Base-by-base conservation (phyloP, 2,888 invertebrate species). In the Diabrotica balteata region DNA sequence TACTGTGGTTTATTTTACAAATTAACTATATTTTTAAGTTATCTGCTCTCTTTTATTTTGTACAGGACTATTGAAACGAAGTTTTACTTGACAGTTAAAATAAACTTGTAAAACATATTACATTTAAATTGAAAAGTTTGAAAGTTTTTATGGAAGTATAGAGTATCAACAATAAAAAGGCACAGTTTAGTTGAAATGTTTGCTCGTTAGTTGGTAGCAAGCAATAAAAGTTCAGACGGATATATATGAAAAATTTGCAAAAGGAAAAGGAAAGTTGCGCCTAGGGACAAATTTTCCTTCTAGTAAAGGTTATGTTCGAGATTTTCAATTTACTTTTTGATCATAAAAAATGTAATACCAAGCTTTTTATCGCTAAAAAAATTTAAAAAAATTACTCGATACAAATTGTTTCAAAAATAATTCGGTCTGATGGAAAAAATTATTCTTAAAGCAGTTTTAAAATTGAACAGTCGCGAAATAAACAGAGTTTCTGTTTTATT, bases 241-340 rank as follows among this genome's bases (percentile, higher is more conserved):
- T 63, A 51, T 57, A 49, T 63, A 64, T 59, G 62, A 62, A 68
- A 61, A 68, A 64, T 65, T 65, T 65, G 43, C 47, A 65, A 49
- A 59, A 55, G 51, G 50, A 65, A 54, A 59, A 43, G 51, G 55
- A 57, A 53, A 68, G 59, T 51, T 58, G 64, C 57, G 68, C 57
- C 65, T 52, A 17, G 68, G 68, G 68, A 68, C 60, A 47, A 60
- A 57, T 68, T 65, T 59, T 57, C 61, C 51, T 61, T 47, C 22
- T 58, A 46, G 58, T 53, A 44, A 53, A 67, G 62, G 66, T 58
- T 52, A 62, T 58, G 66, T 67, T 61, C 52, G 44, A 32, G 61
- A 67, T 67, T 67, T 67, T 63, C 63, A 63, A 63, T 63, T 63
- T 63, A 63, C 63, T 63, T 63, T 60, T 63, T 57, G 57, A 63